These are phyloP conservation scores for Heliconius eleuchia DNA, from an alignment of 1,140 invertebrate genomes.

Conservation along the genomic window DNA sequence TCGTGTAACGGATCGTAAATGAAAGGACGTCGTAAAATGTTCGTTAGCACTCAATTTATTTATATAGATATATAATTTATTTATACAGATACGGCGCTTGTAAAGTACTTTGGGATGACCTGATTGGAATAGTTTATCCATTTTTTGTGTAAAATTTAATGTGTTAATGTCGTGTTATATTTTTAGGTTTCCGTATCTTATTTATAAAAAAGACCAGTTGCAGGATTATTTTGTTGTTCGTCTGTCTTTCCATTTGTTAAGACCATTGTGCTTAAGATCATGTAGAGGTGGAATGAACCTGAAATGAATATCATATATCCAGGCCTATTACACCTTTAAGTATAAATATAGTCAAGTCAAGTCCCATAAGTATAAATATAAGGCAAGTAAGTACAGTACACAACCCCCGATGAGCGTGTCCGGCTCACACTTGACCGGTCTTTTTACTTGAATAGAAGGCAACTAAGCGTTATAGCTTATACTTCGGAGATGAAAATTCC, in stretches of 20 bases:
- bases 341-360: no score
- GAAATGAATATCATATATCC: no score
- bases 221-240: no score
- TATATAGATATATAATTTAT: conserved; percentile 9
- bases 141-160: background rate
- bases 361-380: no score
- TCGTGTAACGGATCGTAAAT: conserved; percentile 42
- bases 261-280: no score
- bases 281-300: no score
- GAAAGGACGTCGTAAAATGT: conserved; percentile 50
- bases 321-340: no score
- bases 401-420: no score
- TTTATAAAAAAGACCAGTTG: no score
- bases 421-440: no score
- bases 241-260: no score
- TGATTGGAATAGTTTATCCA: conserved; percentile 25
- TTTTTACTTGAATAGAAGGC: background rate
- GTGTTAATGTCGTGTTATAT: background rate
- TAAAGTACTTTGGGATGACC: conserved; percentile 34
- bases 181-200: background rate
- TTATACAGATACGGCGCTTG: conserved; percentile 13
- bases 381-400: no score
- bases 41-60: conserved; percentile 47
- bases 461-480: background rate
- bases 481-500: background rate